phyloP scores from a whole-genome alignment of 2,113 vertebrate species.

The Pelecanus crispus region DNA sequence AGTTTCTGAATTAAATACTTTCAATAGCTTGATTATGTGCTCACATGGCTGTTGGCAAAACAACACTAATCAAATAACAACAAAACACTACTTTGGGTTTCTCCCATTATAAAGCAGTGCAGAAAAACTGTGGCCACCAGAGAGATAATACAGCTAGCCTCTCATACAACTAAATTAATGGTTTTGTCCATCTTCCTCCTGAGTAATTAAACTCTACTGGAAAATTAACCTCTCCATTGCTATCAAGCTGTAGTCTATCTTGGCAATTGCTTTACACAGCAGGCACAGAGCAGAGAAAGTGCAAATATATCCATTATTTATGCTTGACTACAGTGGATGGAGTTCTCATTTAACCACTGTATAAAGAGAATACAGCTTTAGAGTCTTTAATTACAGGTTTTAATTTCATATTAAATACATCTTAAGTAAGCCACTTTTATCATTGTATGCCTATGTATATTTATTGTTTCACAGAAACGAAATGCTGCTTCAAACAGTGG shows the following conservation, averaged over 20 bases:
- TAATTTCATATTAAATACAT: not conserved
- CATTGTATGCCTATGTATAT: not conserved
- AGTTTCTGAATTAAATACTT: conserved; percentile 32
- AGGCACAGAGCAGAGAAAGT: not conserved
- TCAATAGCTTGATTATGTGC: not conserved
- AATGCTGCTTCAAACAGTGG: not conserved
- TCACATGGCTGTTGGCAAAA: conserved; percentile 14
- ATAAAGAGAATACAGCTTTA: not conserved
- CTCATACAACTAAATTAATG: not conserved
- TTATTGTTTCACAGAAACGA: not conserved
- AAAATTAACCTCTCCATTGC: conserved; percentile 40
- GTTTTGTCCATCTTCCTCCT: not conserved
- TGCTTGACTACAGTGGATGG: not conserved
- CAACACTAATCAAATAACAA: conserved; percentile 22
- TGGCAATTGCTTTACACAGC: not conserved
- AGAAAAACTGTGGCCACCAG: not conserved
- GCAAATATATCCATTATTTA: not conserved
- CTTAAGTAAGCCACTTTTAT: not conserved
- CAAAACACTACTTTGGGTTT: not conserved
- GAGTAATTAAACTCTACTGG: not conserved
- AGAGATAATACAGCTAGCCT: not conserved
- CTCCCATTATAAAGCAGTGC: not conserved
- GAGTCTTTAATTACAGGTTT: not conserved
- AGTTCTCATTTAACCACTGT: not conserved
- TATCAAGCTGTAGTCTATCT: not conserved